These are phyloP conservation scores for Aporophyla nigra DNA, from an alignment of 2,888 invertebrate species.

Conservation along the genomic window DNA sequence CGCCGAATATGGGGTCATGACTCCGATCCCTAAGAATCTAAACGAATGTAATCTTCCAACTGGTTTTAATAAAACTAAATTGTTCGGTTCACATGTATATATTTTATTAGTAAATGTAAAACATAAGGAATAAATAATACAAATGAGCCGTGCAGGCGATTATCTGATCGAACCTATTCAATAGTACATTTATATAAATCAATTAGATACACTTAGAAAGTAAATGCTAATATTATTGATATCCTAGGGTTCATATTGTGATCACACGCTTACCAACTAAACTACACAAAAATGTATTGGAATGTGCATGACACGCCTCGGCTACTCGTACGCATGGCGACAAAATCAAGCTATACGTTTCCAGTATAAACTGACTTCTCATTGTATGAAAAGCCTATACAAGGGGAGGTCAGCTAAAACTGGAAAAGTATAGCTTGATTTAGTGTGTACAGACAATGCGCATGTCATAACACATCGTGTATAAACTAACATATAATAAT, in stretches of 20 bases:
- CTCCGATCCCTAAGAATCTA: background rate
- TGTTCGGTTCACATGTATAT: conserved; percentile 62
- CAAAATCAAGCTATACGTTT: too few species aligned
- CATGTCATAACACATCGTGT: conserved; percentile 59
- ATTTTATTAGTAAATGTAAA: conserved; percentile 75
- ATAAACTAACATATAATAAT: conserved; percentile 54
- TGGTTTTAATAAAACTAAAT: conserved; percentile 37
- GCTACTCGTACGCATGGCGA: conserved; percentile 1
- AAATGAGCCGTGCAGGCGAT: conserved; percentile 60
- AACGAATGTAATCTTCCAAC: background rate
- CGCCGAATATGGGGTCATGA: background rate
- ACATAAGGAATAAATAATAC: conserved; percentile 74
- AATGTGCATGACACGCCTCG: conserved; percentile 60
- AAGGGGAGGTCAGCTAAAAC: too few species aligned
- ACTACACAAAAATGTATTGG: conserved; percentile 53
- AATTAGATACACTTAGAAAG: conserved; percentile 58
- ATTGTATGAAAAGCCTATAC: too few species aligned
- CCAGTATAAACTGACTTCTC: too few species aligned
- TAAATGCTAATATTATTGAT: conserved; percentile 47
- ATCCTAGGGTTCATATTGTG: conserved; percentile 45
- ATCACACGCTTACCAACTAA: conserved; percentile 60
- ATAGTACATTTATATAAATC: conserved; percentile 56
- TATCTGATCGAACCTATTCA: conserved; percentile 47
- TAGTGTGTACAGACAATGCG: conserved; percentile 30
- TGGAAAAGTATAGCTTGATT: too few species aligned